Conservation (phyloP, 2,797 vertebrate species). For the Parambassis ranga region DNA sequence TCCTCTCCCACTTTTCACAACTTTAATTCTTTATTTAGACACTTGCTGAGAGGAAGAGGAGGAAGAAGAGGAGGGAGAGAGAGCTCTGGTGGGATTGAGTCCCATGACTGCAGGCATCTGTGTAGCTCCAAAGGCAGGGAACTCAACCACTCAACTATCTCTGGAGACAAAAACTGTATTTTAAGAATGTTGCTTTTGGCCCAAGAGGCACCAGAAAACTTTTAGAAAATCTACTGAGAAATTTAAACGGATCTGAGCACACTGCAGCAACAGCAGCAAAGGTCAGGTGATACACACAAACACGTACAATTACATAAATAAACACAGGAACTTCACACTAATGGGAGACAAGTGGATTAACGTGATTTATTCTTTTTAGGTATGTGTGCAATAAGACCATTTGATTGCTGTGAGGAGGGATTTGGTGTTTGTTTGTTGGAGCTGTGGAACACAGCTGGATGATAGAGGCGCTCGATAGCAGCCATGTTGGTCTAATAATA, state of each 20-base stretch:
- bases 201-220: not conserved
- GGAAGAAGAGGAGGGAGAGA: not conserved
- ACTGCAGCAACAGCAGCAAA: not conserved
- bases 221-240: not conserved
- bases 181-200: slow-evolving; percentile 17
- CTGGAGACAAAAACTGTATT: slow-evolving; percentile 11
- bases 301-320: slow-evolving; percentile 10
- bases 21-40: slow-evolving; percentile 35
- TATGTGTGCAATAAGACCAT: slow-evolving; percentile 3
- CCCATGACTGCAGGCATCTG: slow-evolving; percentile 16
- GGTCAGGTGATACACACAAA: not conserved
- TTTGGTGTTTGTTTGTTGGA: slow-evolving; percentile 36
- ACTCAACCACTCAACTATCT: slow-evolving; percentile 30
- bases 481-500: slow-evolving; percentile 68
- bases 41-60: slow-evolving; percentile 15
- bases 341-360: slow-evolving; percentile 32
- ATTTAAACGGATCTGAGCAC: not conserved
- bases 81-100: slow-evolving; percentile 32
- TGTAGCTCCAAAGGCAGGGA: slow-evolving; percentile 5
- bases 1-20: not conserved
- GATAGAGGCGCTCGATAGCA: slow-evolving; percentile 47
- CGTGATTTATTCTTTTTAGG: slow-evolving; percentile 6
- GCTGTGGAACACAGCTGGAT: slow-evolving; percentile 36
- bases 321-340: slow-evolving; percentile 1
- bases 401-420: slow-evolving; percentile 12